Base-by-base conservation (phyloP, 2,797 vertebrate species). In the Anabacerthia variegaticeps region DNA sequence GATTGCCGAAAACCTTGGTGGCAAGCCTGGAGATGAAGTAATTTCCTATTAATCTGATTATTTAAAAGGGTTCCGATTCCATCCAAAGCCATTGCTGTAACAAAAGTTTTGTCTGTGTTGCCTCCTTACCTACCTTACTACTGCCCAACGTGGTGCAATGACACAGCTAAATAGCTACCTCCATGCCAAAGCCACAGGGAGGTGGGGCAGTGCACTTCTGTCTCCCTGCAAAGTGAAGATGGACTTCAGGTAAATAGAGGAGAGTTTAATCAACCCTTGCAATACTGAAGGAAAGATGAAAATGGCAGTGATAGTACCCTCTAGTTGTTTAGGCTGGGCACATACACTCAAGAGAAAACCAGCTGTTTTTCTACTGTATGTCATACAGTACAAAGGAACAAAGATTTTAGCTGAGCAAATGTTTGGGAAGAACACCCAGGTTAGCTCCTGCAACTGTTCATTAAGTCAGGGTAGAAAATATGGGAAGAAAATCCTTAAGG, bases 41-140 rank as follows among this genome's bases (percentile, higher is more conserved):
- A 80, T 95, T 96, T 93, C 69, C 85, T 84, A 78, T 96, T 96
- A 95, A 92, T 88, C 85, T 73, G 89, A 96, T 96, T 94, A 94
- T 94, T 89, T 66, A 19, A 85, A 91, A 88, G 34, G 34, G 32
- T 84, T 92, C 68, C 94, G 82, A 69, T 88, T 92, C 44, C 85
- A 77, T 92, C 76, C 73, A 65, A 73, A 92, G 34, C 58, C 43
- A 65, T 19, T 80, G 39, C 66, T 78, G 4, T 73, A 92, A 52
- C 51, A 88, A 54, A 88, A 90, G 34, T 52, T 85, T 84, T 66
- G 23, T 51, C 69, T 90, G 12, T 88, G 10, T 77, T 89, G 44
- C 66, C 30, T 81, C 56, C 24, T 78, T 62, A 72, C 51, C 24
- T 94, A 37, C 23, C 79, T 77, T 44, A 56, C 46, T 68, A 4